These are phyloP conservation scores for Cyrtonyx montezumae DNA, from an alignment of 2,113 vertebrate genomes.

Conservation along the genomic window DNA sequence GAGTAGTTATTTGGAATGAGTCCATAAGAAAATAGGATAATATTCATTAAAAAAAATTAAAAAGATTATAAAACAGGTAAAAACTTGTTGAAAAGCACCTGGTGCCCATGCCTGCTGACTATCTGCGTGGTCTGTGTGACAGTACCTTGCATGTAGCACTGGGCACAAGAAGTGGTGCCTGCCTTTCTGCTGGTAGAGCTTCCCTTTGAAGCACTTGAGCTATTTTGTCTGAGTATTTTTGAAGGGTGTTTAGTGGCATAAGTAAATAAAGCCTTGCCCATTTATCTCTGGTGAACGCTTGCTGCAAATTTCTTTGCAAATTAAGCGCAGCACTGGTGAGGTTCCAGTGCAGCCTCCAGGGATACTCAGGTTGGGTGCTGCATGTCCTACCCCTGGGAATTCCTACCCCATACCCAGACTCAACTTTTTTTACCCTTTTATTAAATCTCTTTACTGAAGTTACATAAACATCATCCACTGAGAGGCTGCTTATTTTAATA, in stretches of 20 bases:
- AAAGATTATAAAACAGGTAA: not conserved
- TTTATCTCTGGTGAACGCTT: constrained; percentile 17
- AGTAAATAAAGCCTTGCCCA: not conserved
- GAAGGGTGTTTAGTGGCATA: not conserved
- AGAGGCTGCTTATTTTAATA: constrained; percentile 17
- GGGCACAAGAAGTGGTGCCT: not conserved
- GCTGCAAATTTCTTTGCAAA: constrained; percentile 18
- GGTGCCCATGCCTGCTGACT: rapidly evolving
- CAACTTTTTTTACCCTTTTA: not conserved
- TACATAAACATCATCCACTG: not conserved
- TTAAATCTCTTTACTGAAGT: not conserved
- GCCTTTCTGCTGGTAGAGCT: not conserved
- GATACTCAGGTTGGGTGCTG: not conserved
- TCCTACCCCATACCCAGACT: not conserved
- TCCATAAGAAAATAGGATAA: not conserved
- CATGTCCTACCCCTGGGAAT: not conserved
- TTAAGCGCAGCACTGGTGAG: not conserved
- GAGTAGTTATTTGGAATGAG: not conserved
- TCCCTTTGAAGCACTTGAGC: constrained; percentile 10
- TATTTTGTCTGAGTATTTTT: not conserved
- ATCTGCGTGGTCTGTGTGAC: not conserved
- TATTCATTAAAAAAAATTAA: not conserved
- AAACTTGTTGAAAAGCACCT: not conserved
- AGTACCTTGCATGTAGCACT: not conserved
- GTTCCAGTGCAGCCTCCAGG: not conserved